A percentile compares a stretch with the other conserved stretches of the same genome.
phyloP scores from a whole-genome alignment of 2,888 invertebrate species.

The Prionchulus punctatus region DNA sequence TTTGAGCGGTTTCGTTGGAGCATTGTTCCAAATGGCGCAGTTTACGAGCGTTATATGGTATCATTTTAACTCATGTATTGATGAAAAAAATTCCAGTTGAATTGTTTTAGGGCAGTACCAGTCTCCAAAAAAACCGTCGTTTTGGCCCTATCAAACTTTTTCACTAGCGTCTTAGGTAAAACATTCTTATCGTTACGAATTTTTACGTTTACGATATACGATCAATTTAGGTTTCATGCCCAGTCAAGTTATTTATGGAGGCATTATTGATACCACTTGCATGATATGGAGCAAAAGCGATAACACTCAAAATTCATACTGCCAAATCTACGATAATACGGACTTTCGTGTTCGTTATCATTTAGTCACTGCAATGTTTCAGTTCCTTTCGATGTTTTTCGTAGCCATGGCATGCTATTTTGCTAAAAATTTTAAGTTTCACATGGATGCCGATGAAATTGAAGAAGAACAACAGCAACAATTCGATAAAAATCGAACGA shows the following conservation, averaged over 20 bases:
- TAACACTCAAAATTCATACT: background rate
- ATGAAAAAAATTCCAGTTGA: background rate
- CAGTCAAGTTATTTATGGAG: slow-evolving; percentile 1
- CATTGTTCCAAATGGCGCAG: background rate
- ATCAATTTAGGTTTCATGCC: slow-evolving; percentile 3
- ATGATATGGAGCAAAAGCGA: background rate
- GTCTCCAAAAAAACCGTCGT: background rate
- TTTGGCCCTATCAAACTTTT: background rate
- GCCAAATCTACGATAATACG: background rate
- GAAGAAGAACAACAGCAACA: too few species aligned
- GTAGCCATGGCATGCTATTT: background rate
- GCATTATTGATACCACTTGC: slow-evolving; percentile 1
- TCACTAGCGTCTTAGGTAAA: background rate
- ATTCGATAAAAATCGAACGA: too few species aligned
- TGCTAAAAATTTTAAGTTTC: background rate
- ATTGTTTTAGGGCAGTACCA: background rate
- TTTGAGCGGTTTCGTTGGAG: background rate
- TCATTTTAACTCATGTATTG: background rate
- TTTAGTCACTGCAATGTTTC: background rate
- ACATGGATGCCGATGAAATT: too few species aligned
- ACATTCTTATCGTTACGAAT: background rate
- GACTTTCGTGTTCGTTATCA: background rate
- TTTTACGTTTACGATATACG: background rate
- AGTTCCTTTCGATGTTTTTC: background rate
- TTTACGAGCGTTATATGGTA: background rate